Evolutionary conservation across 1,140 invertebrate species (phyloP).

Genomic region (Grapholita molesta): DNA sequence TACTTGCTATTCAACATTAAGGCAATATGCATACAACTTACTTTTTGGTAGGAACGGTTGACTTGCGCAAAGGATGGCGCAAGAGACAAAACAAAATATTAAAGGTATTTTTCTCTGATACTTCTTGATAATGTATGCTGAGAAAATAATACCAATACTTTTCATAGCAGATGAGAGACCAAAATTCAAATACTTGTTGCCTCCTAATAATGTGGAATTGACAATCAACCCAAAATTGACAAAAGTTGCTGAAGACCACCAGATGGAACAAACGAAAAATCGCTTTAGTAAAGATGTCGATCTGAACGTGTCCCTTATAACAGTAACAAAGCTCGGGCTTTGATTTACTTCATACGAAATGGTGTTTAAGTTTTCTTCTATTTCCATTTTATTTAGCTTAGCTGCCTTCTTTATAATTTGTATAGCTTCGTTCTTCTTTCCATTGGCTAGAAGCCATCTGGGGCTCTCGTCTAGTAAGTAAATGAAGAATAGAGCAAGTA

Average conservation of each 20-base stretch:
- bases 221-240: conserved; percentile 89
- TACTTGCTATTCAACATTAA: not conserved
- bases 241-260: conserved; percentile 84
- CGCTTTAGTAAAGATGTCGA: conserved; percentile 43
- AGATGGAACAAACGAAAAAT: conserved; percentile 81
- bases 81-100: conserved; percentile 41
- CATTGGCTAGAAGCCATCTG: conserved; percentile 84
- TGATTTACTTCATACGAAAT: conserved; percentile 39
- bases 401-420: conserved; percentile 47
- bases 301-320: conserved; percentile 31
- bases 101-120: conserved; percentile 51
- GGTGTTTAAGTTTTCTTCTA: conserved; percentile 33
- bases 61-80: conserved; percentile 42
- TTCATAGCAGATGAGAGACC: conserved; percentile 82
- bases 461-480: conserved; percentile 55
- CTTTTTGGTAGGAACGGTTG: conserved; percentile 49
- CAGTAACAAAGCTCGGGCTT: conserved; percentile 21
- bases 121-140: conserved; percentile 47
- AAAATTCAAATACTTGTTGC: conserved; percentile 84
- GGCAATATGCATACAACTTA: conserved; percentile 22
- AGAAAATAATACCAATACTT: conserved; percentile 83
- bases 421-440: conserved; percentile 42
- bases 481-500: conserved; percentile 44
- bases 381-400: conserved; percentile 35
- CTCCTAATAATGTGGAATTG: conserved; percentile 86